phyloP scores from a whole-genome alignment of 2,888 invertebrate species.

The Melanostoma scalare region DNA sequence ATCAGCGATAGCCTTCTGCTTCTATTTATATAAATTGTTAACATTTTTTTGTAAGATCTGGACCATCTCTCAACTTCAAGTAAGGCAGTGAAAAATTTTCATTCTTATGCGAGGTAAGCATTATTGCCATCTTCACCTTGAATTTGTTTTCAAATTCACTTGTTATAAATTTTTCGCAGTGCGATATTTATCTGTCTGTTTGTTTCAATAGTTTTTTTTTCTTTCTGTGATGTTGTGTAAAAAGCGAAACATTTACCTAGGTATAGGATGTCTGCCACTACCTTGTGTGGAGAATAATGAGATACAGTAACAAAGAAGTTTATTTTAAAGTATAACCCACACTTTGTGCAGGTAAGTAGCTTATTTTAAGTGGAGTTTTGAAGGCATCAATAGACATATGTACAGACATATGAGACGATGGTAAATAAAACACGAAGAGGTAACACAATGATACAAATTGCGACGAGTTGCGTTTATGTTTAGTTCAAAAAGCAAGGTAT shows the following conservation, averaged over 20 bases:
- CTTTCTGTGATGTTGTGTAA: background rate
- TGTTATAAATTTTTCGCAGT: conserved; percentile 26
- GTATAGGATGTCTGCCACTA: conserved; percentile 25
- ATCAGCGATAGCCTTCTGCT: too few relatives aligned
- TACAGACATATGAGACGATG: background rate
- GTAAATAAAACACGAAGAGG: background rate
- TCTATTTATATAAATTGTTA: conserved; percentile 20
- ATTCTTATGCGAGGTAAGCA: conserved; percentile 21
- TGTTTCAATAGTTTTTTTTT: conserved; percentile 11
- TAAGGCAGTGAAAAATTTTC: conserved; percentile 39
- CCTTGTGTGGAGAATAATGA: conserved; percentile 24
- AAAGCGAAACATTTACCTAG: conserved; percentile 1
- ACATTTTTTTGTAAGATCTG: conserved; percentile 26
- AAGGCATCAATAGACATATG: conserved; percentile 7
- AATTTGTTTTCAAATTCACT: conserved; percentile 49
- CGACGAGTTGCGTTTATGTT: background rate
- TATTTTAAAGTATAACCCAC: conserved; percentile 53
- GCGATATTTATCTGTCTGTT: conserved; percentile 18
- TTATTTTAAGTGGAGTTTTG: conserved; percentile 11
- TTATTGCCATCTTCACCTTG: conserved; percentile 59
- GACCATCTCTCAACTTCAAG: conserved; percentile 40
- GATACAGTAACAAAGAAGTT: conserved; percentile 39
- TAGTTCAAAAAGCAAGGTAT: conserved; percentile 15
- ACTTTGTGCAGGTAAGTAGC: conserved; percentile 12
- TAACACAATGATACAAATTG: background rate